Evolutionary conservation across 2,113 vertebrate genomes (phyloP), one percentile per base, ranked within the genome.

Genomic region (Panthera uncia): DNA sequence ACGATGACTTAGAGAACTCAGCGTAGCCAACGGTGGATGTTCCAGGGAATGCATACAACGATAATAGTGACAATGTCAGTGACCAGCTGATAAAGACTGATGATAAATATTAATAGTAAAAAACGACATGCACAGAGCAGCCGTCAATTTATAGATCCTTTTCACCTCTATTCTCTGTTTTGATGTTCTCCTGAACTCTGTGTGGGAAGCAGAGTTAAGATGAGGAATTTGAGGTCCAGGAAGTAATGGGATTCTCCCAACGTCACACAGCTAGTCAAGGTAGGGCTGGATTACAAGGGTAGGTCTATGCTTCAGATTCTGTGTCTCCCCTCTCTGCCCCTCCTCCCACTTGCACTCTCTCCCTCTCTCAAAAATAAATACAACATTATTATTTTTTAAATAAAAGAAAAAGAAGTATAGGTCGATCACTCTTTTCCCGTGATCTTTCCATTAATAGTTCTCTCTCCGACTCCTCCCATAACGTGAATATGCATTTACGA

Each of bases 41-140:
- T 68, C 65, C 74, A 88, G 25, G 66, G 61, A 93, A 69, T 15
- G 57, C 33, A 29, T 1, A 45, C 55, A 65, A n/a, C 21, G 23
- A 69, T 31, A 36, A 52, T 3, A 23, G 2, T 0, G 7, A 71
- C 4, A 21, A 45, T n/a, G 45, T 50, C 36, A 15, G 19, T 23
- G 23, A 82, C 16, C 31, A 23, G 50, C 33, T 16, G 76, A 86
- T 84, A 63, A 66, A 41, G 33, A 55, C 12, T 52, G 65, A 91
- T 52, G 29, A 81, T n/a, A 76, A 95, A 68, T 12, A 50, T 9
- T 68, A 95, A 79, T 21, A 96, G 50, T 68, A 92, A 94, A 25
- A 96, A 96, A 89, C 68, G 80, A 41, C 36, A n/a, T 1, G 25
- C 25, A 4, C 21, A 13, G 45, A 71, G 27, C 1, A 23, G 27